These are phyloP conservation scores for Caenorhabditis panamensis DNA, from an alignment of 2,888 invertebrate species.

Conservation along the genomic window DNA sequence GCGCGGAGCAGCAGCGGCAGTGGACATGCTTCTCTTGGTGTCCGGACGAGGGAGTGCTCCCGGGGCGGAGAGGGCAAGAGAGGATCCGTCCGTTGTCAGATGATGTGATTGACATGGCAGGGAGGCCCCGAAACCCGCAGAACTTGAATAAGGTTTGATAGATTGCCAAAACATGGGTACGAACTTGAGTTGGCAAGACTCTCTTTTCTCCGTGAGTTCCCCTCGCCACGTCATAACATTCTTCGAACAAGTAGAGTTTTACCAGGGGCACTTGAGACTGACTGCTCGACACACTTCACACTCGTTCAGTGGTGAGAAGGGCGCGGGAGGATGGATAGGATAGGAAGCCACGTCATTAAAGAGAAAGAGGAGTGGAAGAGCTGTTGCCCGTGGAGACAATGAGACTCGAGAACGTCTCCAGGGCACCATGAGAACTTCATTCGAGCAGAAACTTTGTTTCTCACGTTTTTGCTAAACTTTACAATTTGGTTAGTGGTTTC, in stretches of 20 bases:
- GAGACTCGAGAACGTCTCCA: neutral
- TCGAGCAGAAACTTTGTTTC: neutral
- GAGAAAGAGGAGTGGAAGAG: neutral
- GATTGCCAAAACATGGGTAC: constrained; percentile 16
- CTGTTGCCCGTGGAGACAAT: constrained; percentile 14
- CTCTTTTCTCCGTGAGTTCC: neutral
- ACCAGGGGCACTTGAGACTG: constrained; percentile 45
- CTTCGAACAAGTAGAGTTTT: constrained; percentile 22
- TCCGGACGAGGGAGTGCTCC: constrained; percentile 14
- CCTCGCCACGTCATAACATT: constrained; percentile 29
- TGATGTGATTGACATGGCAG: constrained; percentile 58
- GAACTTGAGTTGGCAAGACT: neutral
- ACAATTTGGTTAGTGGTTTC: too few species aligned
- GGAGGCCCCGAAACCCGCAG: constrained; percentile 38
- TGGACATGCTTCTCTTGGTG: constrained; percentile 37
- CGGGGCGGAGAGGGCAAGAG: constrained; percentile 14
- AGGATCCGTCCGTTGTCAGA: constrained; percentile 40
- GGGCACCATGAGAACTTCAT: neutral
- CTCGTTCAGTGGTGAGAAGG: constrained; percentile 21
- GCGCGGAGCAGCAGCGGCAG: constrained; percentile 1
- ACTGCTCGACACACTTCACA: constrained; percentile 35
- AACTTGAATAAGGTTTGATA: constrained; percentile 31
- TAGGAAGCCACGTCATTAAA: neutral
- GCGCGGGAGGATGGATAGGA: constrained; percentile 14
- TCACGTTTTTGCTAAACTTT: too few species aligned